phyloP scores from a whole-genome alignment of 2,888 invertebrate genomes.

The Tetanocera ferruginea region DNA sequence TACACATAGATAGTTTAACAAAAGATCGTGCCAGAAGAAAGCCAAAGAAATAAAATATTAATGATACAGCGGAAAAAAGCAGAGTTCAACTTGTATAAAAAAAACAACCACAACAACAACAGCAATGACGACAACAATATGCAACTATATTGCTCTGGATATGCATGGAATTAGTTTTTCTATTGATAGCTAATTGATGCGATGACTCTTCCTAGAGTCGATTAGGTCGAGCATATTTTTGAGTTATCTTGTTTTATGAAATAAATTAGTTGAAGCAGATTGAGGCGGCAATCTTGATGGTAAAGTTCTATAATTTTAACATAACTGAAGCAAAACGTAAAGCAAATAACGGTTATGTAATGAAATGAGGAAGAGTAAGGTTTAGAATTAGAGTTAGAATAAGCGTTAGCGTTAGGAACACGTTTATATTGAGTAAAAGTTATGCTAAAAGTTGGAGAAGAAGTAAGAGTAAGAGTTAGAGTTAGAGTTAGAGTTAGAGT shows the following conservation, averaged over 20 bases:
- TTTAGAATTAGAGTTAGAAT: background rate
- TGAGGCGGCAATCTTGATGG: background rate
- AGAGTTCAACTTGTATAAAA: too few relatives aligned
- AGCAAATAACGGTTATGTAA: background rate
- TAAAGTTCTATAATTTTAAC: too few relatives aligned
- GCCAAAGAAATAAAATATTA: background rate
- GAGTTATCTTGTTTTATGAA: background rate
- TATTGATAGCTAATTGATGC: constrained; percentile 18
- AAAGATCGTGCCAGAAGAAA: background rate
- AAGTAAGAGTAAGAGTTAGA: too few relatives aligned
- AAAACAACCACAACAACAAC: too few relatives aligned
- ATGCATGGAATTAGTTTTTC: constrained; percentile 1
- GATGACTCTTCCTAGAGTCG: constrained; percentile 4
- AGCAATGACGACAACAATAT: too few relatives aligned
- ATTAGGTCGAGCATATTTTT: background rate
- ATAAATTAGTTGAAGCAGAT: background rate
- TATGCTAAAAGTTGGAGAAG: too few relatives aligned
- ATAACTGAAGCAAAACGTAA: background rate
- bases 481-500: too few relatives aligned
- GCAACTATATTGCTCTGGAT: background rate
- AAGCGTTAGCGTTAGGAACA: background rate
- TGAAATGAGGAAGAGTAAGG: background rate
- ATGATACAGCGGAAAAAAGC: background rate
- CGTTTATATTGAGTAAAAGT: background rate
- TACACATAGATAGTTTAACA: background rate